Evolutionary conservation across 1,140 invertebrate species (phyloP).

Genomic region (Rhynchophorus ferrugineus): DNA sequence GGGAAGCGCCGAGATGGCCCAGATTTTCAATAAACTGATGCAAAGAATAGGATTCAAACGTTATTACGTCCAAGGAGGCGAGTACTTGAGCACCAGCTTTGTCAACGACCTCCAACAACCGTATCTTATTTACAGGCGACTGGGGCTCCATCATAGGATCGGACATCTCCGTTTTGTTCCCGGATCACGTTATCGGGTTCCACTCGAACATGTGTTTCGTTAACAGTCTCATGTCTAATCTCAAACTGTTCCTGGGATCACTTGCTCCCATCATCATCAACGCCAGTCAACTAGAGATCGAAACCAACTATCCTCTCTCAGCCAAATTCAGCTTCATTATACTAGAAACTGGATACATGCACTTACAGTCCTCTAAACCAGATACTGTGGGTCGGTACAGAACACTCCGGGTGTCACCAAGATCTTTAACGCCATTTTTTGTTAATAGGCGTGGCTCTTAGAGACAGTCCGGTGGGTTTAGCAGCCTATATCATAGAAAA

Average conservation of each 20-base stretch:
- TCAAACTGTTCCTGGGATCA: constrained; percentile 50
- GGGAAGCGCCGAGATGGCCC: constrained; percentile 53
- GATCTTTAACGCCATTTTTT: constrained; percentile 13
- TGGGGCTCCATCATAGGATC: constrained; percentile 62
- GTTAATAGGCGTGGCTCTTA: constrained; percentile 50
- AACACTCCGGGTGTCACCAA: too few relatives aligned
- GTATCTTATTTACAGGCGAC: constrained; percentile 60
- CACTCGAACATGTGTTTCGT: constrained; percentile 61
- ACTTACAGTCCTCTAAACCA: constrained; percentile 84
- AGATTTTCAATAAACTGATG: constrained; percentile 85
- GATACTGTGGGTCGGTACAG: constrained; percentile 73
- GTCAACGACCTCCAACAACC: not conserved
- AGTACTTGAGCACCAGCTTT: constrained; percentile 5
- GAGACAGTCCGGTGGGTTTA: constrained; percentile 63
- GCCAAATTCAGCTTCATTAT: constrained; percentile 39
- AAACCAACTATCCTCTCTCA: not conserved
- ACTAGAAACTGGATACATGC: constrained; percentile 73
- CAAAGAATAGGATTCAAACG: constrained; percentile 62
- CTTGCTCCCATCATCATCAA: constrained; percentile 41
- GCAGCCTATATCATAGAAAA: constrained; percentile 86
- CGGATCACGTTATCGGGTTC: constrained; percentile 57
- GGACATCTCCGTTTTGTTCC: constrained; percentile 58
- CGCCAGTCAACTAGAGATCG: too few relatives aligned
- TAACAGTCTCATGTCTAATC: constrained; percentile 33
- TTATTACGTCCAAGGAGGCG: constrained; percentile 61